Evolutionary conservation across 2,113 vertebrate species (phyloP).

Genomic region (Galemys pyrenaicus): DNA sequence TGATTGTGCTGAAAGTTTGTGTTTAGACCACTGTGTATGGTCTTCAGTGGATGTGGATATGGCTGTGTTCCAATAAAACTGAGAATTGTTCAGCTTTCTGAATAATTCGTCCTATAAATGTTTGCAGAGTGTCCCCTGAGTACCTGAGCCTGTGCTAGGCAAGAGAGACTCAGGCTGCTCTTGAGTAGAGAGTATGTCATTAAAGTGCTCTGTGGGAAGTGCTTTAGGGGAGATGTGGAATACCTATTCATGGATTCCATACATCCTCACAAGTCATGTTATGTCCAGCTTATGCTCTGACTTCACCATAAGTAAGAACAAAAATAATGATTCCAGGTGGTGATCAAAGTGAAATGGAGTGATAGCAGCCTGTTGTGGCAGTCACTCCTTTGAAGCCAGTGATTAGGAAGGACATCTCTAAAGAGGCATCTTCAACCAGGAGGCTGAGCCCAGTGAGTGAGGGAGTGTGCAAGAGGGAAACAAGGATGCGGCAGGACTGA

Average conservation of each 20-base stretch:
- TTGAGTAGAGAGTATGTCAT: neutral
- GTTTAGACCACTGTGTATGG: too few relatives aligned
- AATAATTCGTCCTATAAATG: rapidly evolving
- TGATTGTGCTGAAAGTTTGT: too few relatives aligned
- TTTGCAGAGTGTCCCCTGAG: neutral
- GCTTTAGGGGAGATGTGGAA: rapidly evolving
- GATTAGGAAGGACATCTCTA: neutral
- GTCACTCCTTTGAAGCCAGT: neutral
- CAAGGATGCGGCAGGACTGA: too few relatives aligned
- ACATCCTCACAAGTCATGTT: neutral
- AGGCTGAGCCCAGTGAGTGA: neutral
- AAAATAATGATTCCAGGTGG: neutral
- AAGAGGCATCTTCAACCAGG: neutral
- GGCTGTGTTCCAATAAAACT: rapidly evolving
- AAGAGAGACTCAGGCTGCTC: neutral
- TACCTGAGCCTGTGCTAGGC: rapidly evolving
- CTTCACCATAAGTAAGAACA: neutral
- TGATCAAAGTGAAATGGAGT: neutral
- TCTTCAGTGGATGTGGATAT: neutral
- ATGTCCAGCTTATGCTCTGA: neutral
- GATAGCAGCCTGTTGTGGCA: neutral
- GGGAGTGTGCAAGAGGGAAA: neutral
- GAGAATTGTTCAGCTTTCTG: neutral
- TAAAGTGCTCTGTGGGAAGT: neutral
- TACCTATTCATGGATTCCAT: rapidly evolving